A percentile compares a stretch with the other conserved stretches of the same genome.
Conservation (phyloP, 2,888 invertebrate species). For the Drosophila kokeensis region DNA sequence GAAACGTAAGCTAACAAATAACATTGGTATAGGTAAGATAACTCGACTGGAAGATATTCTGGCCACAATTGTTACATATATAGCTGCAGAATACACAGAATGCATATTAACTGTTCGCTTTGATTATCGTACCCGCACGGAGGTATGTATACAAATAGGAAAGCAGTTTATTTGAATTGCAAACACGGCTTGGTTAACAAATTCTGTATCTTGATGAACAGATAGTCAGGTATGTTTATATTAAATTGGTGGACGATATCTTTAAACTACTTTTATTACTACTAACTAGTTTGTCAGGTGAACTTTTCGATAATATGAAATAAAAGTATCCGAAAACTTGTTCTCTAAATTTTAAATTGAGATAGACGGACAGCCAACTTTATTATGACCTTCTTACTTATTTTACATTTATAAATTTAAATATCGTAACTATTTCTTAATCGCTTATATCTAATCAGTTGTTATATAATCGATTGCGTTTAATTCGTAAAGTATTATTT, state of each 20-base stretch:
- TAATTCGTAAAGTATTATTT: neutral
- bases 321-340: neutral
- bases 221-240: neutral
- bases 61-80: neutral
- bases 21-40: neutral
- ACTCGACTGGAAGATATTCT: neutral
- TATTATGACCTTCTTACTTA: neutral
- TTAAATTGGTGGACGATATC: neutral
- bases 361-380: neutral
- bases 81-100: neutral
- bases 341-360: neutral
- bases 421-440: neutral
- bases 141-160: neutral
- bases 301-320: neutral
- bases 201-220: neutral
- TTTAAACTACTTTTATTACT: neutral
- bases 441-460: neutral
- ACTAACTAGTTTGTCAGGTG: too few species aligned
- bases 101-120: neutral
- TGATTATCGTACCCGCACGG: neutral
- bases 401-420: too few species aligned
- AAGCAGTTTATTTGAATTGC: neutral
- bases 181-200: neutral
- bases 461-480: neutral
- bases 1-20: conserved; percentile 3